Base-by-base conservation (phyloP, 2,113 vertebrate genomes). In the Gambusia affinis region DNA sequence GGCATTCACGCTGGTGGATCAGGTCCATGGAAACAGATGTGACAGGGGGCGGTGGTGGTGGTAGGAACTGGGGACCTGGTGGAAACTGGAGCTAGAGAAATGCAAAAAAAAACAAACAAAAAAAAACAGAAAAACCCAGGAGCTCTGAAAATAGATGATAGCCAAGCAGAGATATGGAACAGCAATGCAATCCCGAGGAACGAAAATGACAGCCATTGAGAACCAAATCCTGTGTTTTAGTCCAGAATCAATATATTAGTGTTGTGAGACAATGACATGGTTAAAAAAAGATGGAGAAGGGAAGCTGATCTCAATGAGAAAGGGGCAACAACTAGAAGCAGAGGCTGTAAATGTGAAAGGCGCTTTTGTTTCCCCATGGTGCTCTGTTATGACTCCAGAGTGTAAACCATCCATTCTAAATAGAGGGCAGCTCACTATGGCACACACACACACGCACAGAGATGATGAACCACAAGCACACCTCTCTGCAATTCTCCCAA, bases 21-120 rank as follows among this genome's bases (percentile, higher is more conserved):
- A 37, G 76, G 79, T 87, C 88, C 89, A 91, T 70, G n/a, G 81
- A 91, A 90, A 89, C 92, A 92, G 92, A 92, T 91, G 92, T 90
- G 89, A 83, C 65, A 84, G 81, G 88, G 83, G 81, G 83, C 82
- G 78, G 69, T 1, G 70, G 72, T 60, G 27, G 35, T 69, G 62
- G 71, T 35, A 64, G 65, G 65, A 63, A 67, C 51, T 30, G 39
- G 64, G 63, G 69, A 78, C 57, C 60, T 47, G 66, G 76, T 82
- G 61, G 62, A 66, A 78, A 82, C 81, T 74, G 70, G 80, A 66
- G 60, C 68, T 65, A 68, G 61, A 70, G 60, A 75, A 76, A 81
- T 66, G 68, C 82, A 74, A 66, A 78, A 2, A 37, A 37, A 35
- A 37, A 11, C 4, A 31, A 37, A 11, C 1, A 3, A 11, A 37